Evolutionary conservation across 2,797 vertebrate species (phyloP).

Genomic region (Scolopax bukidnonensis): DNA sequence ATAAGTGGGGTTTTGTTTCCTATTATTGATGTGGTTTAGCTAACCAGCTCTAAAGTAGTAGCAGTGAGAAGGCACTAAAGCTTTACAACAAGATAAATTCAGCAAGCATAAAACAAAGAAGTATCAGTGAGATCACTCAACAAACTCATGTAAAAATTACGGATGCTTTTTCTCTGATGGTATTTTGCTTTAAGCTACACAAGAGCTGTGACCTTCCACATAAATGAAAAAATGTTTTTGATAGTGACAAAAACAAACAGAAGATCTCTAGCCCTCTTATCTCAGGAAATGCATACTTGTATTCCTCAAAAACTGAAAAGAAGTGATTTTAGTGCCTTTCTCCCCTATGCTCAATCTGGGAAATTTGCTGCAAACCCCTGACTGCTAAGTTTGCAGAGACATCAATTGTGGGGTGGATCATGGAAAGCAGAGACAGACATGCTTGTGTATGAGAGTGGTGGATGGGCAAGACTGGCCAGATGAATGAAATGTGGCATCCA

Average conservation of each 20-base stretch:
- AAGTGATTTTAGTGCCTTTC: not conserved
- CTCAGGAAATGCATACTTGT: not conserved
- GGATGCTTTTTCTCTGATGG: not conserved
- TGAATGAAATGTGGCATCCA: not conserved
- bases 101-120: not conserved
- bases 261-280: not conserved
- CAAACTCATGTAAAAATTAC: not conserved
- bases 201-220: not conserved
- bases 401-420: not conserved
- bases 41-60: not conserved
- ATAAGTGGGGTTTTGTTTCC: not conserved
- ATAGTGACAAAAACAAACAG: not conserved
- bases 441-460: not conserved
- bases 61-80: not conserved
- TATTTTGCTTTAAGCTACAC: not conserved
- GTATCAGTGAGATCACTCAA: not conserved
- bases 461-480: not conserved
- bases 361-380: not conserved
- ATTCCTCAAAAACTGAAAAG: not conserved
- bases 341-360: not conserved
- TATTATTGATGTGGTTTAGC: not conserved
- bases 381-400: not conserved
- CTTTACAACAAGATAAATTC: not conserved
- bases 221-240: not conserved
- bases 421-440: not conserved